These are phyloP conservation scores for Heteropelma amictum DNA, from an alignment of 2,888 invertebrate species.

Conservation along the genomic window DNA sequence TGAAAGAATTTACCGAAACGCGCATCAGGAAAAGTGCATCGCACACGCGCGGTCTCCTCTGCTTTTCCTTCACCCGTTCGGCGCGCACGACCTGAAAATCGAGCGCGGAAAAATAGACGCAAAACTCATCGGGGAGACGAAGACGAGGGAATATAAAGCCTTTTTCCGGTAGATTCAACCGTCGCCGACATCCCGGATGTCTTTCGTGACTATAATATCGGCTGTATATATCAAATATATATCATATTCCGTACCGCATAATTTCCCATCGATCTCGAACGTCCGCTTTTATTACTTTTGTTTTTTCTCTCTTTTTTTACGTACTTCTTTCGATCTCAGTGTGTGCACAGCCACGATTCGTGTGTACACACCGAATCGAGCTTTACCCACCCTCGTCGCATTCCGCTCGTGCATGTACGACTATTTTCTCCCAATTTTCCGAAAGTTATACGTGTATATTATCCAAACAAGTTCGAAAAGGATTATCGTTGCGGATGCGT, in stretches of 20 bases:
- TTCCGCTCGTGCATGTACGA: no score
- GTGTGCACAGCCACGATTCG: background rate
- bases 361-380: background rate
- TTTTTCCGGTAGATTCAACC: slow-evolving; percentile 7
- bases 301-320: background rate
- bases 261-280: slow-evolving; percentile 44
- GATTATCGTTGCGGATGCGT: slow-evolving; percentile 35
- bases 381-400: background rate
- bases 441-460: slow-evolving; percentile 44
- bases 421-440: slow-evolving; percentile 44
- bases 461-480: slow-evolving; percentile 39
- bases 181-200: slow-evolving; percentile 3
- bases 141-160: slow-evolving; percentile 26
- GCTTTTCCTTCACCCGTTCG: background rate
- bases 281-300: background rate
- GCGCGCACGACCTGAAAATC: background rate
- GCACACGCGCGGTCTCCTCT: background rate
- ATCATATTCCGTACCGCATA: slow-evolving; percentile 28
- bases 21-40: slow-evolving; percentile 51
- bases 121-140: slow-evolving; percentile 15
- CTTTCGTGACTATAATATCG: slow-evolving; percentile 48
- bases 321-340: background rate
- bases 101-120: slow-evolving; percentile 13
- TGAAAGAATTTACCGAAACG: slow-evolving; percentile 55
- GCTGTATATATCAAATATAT: slow-evolving; percentile 13